These are phyloP conservation scores for Egretta garzetta DNA, from an alignment of 2,113 vertebrate genomes.

Conservation along the genomic window DNA sequence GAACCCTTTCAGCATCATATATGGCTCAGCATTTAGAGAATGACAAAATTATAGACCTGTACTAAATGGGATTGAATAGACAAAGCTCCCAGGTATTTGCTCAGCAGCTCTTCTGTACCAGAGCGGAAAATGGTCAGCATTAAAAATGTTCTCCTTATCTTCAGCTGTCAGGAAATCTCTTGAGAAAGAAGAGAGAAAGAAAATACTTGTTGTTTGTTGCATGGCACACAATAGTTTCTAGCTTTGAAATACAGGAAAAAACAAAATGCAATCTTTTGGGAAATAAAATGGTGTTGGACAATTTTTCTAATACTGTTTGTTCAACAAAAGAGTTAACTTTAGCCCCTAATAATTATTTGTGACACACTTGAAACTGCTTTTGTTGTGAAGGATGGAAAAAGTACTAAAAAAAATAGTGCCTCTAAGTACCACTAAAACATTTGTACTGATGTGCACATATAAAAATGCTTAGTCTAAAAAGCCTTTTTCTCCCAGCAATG, in stretches of 20 bases:
- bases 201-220: neutral
- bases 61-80: constrained; percentile 95
- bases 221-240: neutral
- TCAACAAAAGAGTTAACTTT: neutral
- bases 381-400: neutral
- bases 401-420: neutral
- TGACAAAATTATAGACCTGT: constrained; percentile 78
- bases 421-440: neutral
- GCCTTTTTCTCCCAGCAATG: neutral
- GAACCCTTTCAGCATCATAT: neutral
- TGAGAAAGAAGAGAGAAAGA: constrained; percentile 75
- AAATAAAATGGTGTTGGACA: neutral
- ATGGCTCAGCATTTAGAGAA: neutral
- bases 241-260: neutral
- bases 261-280: neutral
- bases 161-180: constrained; percentile 97
- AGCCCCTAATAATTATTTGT: neutral
- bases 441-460: neutral
- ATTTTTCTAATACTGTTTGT: neutral
- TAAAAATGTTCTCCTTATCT: constrained; percentile 97
- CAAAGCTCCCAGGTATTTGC: constrained; percentile 94
- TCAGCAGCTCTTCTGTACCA: constrained; percentile 98
- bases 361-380: neutral
- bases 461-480: neutral
- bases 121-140: constrained; percentile 95